phyloP scores from a whole-genome alignment of 2,113 vertebrate species.

The Trichechus manatus region DNA sequence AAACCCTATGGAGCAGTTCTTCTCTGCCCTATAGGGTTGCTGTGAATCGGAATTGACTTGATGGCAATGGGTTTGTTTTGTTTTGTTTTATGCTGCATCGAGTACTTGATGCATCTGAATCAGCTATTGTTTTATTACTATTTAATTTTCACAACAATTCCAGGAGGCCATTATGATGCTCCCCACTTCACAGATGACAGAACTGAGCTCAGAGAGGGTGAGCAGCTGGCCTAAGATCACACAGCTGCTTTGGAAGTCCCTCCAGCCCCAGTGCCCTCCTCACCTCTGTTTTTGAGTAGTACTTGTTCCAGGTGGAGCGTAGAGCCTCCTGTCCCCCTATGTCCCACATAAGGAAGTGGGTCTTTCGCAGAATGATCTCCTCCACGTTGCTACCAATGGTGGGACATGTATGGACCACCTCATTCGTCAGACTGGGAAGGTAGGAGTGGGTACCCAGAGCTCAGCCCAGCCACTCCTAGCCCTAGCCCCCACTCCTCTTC shows the following conservation, averaged over 20 bases:
- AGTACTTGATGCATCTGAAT: not conserved
- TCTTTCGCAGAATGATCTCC: constrained; percentile 90
- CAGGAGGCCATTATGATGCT: not conserved
- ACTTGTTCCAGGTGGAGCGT: constrained; percentile 89
- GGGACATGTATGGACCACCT: constrained; percentile 91
- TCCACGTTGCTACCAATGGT: constrained; percentile 93
- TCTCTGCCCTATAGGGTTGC: too few relatives aligned
- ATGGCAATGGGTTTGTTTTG: too few relatives aligned
- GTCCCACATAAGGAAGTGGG: constrained; percentile 93
- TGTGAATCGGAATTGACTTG: too few relatives aligned
- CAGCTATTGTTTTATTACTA: not conserved
- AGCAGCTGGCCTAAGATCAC: not conserved
- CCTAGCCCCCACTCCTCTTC: not conserved
- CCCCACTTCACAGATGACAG: not conserved
- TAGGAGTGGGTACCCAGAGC: not conserved
- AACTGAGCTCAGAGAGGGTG: not conserved
- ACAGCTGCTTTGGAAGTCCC: not conserved
- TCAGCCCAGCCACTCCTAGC: not conserved
- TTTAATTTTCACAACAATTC: not conserved
- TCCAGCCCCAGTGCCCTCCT: not conserved
- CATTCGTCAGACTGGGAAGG: constrained; percentile 89
- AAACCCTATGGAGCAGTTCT: too few relatives aligned
- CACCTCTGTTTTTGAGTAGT: constrained; percentile 93
- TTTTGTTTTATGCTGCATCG: not conserved
- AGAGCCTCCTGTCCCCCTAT: constrained; percentile 92